Evolutionary conservation across 2,888 invertebrate species (phyloP).

Genomic region (Branchipolynoe longqiensis): DNA sequence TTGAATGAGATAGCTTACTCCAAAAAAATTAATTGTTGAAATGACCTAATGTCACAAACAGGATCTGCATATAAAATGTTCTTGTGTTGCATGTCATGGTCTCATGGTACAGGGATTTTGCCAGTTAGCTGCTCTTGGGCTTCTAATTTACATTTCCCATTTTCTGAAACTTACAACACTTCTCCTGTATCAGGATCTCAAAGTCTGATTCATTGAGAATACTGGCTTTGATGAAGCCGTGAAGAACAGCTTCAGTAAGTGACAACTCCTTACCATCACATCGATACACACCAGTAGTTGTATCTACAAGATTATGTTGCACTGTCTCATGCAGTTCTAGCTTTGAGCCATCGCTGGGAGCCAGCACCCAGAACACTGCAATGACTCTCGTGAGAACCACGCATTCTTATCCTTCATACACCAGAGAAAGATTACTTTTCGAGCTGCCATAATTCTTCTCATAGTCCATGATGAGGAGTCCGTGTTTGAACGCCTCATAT

Average conservation of each 20-base stretch:
- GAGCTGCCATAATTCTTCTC: not conserved
- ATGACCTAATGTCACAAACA: no score
- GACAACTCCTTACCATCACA: constrained; percentile 2
- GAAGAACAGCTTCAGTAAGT: not conserved
- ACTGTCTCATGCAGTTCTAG: not conserved
- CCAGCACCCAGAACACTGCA: not conserved
- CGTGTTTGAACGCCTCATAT: not conserved
- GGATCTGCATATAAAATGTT: no score
- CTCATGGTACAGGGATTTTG: no score
- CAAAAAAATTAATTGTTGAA: no score
- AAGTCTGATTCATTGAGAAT: not conserved
- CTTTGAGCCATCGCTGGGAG: not conserved
- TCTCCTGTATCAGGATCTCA: not conserved
- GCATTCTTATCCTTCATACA: not conserved
- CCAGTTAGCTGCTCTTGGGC: no score
- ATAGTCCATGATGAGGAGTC: not conserved
- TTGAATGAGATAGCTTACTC: no score
- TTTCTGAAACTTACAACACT: no score
- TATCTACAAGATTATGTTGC: not conserved
- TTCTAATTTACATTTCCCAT: no score
- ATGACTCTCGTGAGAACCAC: not conserved
- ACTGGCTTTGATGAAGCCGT: not conserved
- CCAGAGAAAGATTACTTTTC: not conserved
- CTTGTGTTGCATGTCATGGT: no score
- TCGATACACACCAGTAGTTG: not conserved